Conservation (phyloP, 1,140 invertebrate species). For the Arion vulgaris region DNA sequence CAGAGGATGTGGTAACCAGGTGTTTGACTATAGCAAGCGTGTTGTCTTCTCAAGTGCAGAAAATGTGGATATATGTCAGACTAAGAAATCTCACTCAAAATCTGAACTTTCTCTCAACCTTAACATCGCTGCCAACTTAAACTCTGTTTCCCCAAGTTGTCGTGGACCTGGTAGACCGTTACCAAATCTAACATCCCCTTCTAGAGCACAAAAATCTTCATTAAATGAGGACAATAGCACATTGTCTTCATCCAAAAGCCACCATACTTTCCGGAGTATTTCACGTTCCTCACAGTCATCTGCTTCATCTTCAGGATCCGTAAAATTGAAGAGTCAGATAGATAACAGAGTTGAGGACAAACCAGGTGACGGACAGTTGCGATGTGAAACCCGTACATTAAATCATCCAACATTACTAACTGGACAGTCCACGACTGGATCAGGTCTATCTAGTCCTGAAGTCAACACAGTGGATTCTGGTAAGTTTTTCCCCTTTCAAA, state of each 20-base stretch:
- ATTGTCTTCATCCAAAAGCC: constrained; percentile 36
- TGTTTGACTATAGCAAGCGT: constrained; percentile 70
- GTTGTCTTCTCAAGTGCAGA: constrained; percentile 46
- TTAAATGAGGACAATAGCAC: constrained; percentile 32
- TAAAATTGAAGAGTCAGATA: constrained; percentile 18
- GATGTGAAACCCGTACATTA: constrained; percentile 63
- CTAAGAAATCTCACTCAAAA: constrained; percentile 10
- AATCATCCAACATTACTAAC: constrained; percentile 44
- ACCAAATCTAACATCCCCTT: constrained; percentile 15
- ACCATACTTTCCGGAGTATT: constrained; percentile 52
- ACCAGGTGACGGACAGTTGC: constrained; percentile 35
- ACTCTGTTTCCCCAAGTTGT: not conserved
- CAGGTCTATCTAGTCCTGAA: constrained; percentile 48
- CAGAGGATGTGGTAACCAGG: constrained; percentile 73
- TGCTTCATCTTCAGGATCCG: constrained; percentile 49
- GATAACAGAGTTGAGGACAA: constrained; percentile 23
- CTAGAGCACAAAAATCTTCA: constrained; percentile 31
- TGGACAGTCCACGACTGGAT: constrained; percentile 39
- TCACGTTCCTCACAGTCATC: constrained; percentile 55
- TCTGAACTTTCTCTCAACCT: constrained; percentile 33
- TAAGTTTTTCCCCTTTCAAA: too few relatives aligned
- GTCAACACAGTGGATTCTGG: not conserved
- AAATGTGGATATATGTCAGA: not conserved
- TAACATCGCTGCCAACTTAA: not conserved
- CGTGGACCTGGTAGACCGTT: not conserved